These are phyloP conservation scores for Synaphobranchus kaupii DNA, from an alignment of 2,797 vertebrate species.

Conservation along the genomic window DNA sequence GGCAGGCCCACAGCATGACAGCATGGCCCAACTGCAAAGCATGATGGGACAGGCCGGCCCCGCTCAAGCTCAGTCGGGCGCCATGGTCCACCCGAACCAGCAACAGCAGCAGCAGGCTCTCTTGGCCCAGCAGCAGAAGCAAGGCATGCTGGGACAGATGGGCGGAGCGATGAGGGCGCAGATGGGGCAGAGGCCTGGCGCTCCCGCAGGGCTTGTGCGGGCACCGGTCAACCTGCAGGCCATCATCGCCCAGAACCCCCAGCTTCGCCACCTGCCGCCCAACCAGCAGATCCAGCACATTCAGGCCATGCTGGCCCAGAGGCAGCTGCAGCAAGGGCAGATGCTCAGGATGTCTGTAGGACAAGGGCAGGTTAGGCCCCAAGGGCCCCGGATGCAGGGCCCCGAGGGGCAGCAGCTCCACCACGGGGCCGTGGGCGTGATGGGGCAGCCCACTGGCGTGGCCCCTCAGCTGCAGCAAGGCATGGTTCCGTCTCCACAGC, in stretches of 20 bases:
- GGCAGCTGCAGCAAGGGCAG: constrained; percentile 89
- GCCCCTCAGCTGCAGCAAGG: constrained; percentile 62
- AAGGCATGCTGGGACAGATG: constrained; percentile 64
- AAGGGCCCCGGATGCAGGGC: constrained; percentile 34
- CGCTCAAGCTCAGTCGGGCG: constrained; percentile 59
- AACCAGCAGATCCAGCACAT: constrained; percentile 94
- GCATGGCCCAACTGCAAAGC: constrained; percentile 60
- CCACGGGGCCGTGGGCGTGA: constrained; percentile 54
- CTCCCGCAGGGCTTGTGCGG: constrained; percentile 80
- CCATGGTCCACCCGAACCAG: constrained; percentile 61
- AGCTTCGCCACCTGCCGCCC: constrained; percentile 88
- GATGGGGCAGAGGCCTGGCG: constrained; percentile 70
- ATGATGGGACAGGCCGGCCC: constrained; percentile 62
- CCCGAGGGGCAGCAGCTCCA: constrained; percentile 67
- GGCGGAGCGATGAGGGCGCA: constrained; percentile 68
- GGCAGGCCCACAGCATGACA: constrained; percentile 52
- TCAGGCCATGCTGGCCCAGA: constrained; percentile 89
- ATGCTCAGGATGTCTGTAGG: constrained; percentile 64
- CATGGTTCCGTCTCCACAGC: constrained; percentile 21
- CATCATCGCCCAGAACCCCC: constrained; percentile 92
- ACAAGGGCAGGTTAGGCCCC: constrained; percentile 66
- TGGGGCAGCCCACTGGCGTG: constrained; percentile 44
- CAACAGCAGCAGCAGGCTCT: constrained; percentile 70
- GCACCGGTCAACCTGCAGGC: constrained; percentile 84
- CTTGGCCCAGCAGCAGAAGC: constrained; percentile 75